These are phyloP conservation scores for Sycophaga agraensis DNA, from an alignment of 1,140 invertebrate species.

Conservation along the genomic window DNA sequence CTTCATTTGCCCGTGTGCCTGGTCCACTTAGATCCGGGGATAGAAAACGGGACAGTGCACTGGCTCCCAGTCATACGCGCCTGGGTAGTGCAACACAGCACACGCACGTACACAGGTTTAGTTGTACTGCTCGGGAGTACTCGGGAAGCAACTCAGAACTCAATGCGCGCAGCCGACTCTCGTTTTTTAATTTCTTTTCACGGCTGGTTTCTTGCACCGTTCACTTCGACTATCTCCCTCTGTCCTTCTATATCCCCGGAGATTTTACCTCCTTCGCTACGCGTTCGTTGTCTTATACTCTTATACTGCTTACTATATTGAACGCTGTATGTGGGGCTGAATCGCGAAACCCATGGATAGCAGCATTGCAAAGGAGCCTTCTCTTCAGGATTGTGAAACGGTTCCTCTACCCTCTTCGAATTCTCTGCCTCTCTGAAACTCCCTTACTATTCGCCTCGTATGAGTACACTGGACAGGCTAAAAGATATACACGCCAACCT, in stretches of 20 bases:
- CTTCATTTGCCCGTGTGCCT: slow-evolving; percentile 9
- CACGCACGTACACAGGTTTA: background rate
- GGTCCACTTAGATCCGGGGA: background rate
- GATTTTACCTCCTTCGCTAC: background rate
- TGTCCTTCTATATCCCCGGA: no score
- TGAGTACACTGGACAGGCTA: no score
- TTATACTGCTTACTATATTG: background rate
- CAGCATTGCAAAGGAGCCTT: no score
- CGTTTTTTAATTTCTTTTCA: background rate
- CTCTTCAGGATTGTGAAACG: no score
- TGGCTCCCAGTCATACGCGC: slow-evolving; percentile 11
- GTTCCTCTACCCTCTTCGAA: background rate
- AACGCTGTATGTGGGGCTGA: background rate
- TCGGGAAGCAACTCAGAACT: background rate
- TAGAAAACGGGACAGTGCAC: background rate
- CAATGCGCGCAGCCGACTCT: no score
- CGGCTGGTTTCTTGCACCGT: background rate
- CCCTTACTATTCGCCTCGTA: no score
- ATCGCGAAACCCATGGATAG: no score
- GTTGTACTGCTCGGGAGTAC: no score
- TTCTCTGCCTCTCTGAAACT: background rate
- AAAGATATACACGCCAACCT: no score
- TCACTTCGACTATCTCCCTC: background rate
- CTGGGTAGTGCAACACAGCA: background rate
- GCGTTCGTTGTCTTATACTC: background rate